These are phyloP conservation scores for Aulostomus chinensis DNA, from an alignment of 2,797 vertebrate species.

Conservation along the genomic window DNA sequence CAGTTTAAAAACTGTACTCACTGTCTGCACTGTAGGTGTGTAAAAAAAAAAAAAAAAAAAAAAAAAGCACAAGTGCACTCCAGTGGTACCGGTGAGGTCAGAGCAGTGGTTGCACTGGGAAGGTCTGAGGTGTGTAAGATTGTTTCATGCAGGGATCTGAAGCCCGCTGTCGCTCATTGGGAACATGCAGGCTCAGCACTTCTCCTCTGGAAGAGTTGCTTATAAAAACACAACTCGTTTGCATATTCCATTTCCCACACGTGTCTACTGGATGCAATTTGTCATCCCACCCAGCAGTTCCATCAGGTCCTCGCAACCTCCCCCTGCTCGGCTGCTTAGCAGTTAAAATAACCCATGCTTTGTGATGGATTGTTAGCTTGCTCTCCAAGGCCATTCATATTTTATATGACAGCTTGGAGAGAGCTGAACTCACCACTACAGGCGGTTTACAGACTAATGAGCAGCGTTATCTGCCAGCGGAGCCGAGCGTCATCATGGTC, in stretches of 20 bases:
- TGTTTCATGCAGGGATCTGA: no score
- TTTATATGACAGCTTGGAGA: constrained; percentile 65
- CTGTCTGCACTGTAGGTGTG: no score
- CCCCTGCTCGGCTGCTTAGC: constrained; percentile 14
- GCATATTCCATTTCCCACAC: constrained; percentile 11
- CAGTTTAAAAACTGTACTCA: no score
- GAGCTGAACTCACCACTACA: constrained; percentile 50
- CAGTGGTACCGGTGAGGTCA: no score
- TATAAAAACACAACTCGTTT: constrained; percentile 1
- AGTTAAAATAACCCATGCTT: constrained; percentile 55
- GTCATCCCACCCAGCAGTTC: constrained; percentile 23
- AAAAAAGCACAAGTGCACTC: no score
- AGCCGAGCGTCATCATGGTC: constrained; percentile 50
- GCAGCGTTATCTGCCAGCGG: constrained; percentile 49
- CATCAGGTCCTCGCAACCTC: constrained; percentile 1
- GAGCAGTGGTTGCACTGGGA: no score
- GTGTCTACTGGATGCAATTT: constrained; percentile 28
- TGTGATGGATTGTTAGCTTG: constrained; percentile 49
- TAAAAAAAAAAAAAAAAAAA: no score
- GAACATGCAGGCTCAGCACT: constrained; percentile 27
- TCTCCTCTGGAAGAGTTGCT: constrained; percentile 14
- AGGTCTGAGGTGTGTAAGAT: no score
- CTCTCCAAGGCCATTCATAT: constrained; percentile 66
- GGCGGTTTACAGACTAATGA: constrained; percentile 76
- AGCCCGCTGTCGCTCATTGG: constrained; percentile 6